A percentile compares a stretch with the other conserved stretches of the same genome.
These are phyloP conservation scores for Patiria pectinifera DNA, from an alignment of 53 echinoderm and acorn worm genomes.

Conservation along the genomic window DNA sequence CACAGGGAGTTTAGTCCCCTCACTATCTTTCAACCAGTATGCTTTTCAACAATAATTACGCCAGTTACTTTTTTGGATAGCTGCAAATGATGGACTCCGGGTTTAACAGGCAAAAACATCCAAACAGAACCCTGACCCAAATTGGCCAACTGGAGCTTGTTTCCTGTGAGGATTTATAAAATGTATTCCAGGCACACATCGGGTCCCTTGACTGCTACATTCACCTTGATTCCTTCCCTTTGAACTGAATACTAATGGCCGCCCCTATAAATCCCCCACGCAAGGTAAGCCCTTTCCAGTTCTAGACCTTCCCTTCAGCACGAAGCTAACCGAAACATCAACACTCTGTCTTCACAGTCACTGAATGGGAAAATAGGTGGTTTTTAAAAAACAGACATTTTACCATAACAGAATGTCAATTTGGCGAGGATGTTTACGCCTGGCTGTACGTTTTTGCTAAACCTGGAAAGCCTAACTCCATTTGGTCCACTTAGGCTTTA, in stretches of 20 bases:
- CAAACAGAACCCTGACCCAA: neutral
- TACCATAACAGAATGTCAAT: slow-evolving; percentile 24
- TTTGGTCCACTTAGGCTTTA: slow-evolving; percentile 21
- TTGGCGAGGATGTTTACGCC: slow-evolving; percentile 25
- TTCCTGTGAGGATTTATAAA: neutral
- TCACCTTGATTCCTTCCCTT: neutral
- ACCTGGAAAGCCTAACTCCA: slow-evolving; percentile 20
- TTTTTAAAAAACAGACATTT: neutral
- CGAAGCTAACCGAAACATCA: slow-evolving; percentile 1
- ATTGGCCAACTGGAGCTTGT: neutral
- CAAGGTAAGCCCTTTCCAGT: neutral
- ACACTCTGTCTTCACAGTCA: neutral
- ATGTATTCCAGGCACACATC: neutral
- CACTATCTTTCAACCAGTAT: no score
- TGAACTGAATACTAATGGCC: neutral
- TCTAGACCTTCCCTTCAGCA: neutral
- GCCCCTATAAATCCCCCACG: neutral
- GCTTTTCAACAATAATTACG: no score
- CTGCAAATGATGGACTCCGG: no score
- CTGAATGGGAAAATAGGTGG: neutral
- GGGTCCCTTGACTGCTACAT: neutral
- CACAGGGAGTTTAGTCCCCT: no score
- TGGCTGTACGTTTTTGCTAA: neutral
- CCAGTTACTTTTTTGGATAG: no score
- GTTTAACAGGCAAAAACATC: neutral